Evolutionary conservation across 2,888 invertebrate genomes (phyloP).

Genomic region (Drosophila recens): DNA sequence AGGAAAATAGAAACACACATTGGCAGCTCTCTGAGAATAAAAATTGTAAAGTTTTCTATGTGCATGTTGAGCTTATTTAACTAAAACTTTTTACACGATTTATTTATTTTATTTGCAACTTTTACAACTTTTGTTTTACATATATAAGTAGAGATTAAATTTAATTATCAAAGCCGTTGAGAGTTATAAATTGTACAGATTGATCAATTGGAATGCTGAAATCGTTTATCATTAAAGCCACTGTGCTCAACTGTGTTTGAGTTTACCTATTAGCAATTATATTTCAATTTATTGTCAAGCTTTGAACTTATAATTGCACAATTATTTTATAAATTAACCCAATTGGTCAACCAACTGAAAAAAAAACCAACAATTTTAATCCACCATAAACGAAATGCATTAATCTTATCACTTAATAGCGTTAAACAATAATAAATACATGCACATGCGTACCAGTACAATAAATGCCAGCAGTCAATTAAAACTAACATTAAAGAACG

Average conservation of each 20-base stretch:
- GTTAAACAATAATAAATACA: slow-evolving; percentile 36
- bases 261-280: slow-evolving; percentile 22
- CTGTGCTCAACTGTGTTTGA: not conserved
- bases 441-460: not conserved
- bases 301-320: slow-evolving; percentile 38
- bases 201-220: slow-evolving; percentile 1
- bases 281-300: slow-evolving; percentile 29
- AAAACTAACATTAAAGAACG: slow-evolving; percentile 21
- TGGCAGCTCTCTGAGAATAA: slow-evolving; percentile 20
- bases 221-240: not conserved
- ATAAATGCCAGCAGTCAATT: slow-evolving; percentile 7
- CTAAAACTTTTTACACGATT: slow-evolving; percentile 59
- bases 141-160: not conserved
- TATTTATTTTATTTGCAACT: slow-evolving; percentile 63
- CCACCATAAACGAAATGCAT: slow-evolving; percentile 56
- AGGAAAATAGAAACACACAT: slow-evolving; percentile 41
- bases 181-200: not conserved
- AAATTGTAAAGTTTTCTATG: slow-evolving; percentile 15
- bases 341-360: slow-evolving; percentile 1
- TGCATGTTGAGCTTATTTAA: slow-evolving; percentile 64
- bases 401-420: slow-evolving; percentile 65
- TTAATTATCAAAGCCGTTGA: too few relatives aligned
- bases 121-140: too few relatives aligned
- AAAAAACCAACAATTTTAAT: slow-evolving; percentile 49
- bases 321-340: slow-evolving; percentile 41